A percentile compares a stretch with the other conserved stretches of the same genome.
Evolutionary conservation across 2,888 invertebrate species (phyloP).

Genomic region (Podabrus alpinus): DNA sequence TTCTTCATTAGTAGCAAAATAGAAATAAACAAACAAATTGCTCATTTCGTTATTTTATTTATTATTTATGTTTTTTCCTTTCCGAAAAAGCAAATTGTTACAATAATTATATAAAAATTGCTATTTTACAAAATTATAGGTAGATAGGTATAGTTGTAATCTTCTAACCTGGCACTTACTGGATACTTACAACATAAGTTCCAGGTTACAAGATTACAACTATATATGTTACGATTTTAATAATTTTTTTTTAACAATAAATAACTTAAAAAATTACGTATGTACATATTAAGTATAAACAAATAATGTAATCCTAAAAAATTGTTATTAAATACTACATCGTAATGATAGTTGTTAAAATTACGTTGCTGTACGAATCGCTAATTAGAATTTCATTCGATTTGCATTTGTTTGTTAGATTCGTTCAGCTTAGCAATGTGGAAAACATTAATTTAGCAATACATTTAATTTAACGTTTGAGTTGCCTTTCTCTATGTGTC

Average conservation of each 20-base stretch:
- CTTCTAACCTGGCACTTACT: too few species aligned
- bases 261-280: slow-evolving; percentile 21
- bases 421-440: background rate
- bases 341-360: background rate
- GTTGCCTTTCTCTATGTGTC: background rate
- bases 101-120: slow-evolving; percentile 28
- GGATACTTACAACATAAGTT: too few species aligned
- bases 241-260: slow-evolving; percentile 22
- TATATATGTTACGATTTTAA: slow-evolving; percentile 18
- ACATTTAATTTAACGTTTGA: background rate
- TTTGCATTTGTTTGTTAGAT: background rate
- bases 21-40: slow-evolving; percentile 10
- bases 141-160: too few species aligned
- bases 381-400: background rate
- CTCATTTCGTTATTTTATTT: slow-evolving; percentile 18
- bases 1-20: background rate
- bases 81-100: slow-evolving; percentile 31
- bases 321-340: background rate
- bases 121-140: slow-evolving; percentile 23
- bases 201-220: too few species aligned
- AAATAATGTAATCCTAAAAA: background rate
- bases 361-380: background rate
- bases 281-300: slow-evolving; percentile 14
- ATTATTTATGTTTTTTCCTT: slow-evolving; percentile 27
- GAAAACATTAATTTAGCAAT: background rate